A percentile compares a stretch with the other conserved stretches of the same genome.
phyloP scores from a whole-genome alignment of 1,140 invertebrate species.

The Bombus vancouverensis region DNA sequence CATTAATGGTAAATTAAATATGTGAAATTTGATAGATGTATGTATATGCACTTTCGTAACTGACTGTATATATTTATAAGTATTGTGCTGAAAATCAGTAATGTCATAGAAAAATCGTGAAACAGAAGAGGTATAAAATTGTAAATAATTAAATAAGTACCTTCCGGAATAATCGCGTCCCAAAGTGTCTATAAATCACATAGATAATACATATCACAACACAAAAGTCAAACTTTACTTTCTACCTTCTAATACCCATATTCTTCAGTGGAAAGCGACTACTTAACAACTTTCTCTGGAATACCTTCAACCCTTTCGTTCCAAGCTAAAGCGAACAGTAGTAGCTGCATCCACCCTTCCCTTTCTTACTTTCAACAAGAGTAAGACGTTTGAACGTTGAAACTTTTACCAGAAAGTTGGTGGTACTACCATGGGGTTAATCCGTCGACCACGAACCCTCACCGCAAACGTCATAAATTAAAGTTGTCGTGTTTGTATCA shows the following conservation, averaged over 20 bases:
- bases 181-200: not conserved
- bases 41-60: too few relatives aligned
- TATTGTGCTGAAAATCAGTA: too few relatives aligned
- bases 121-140: too few relatives aligned
- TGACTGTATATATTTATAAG: too few relatives aligned
- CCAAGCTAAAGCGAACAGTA: not conserved
- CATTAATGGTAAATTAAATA: too few relatives aligned
- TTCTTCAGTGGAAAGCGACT: too few relatives aligned
- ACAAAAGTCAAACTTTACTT: not conserved
- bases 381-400: not conserved
- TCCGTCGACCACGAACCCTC: slow-evolving; percentile 59
- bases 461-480: slow-evolving; percentile 75
- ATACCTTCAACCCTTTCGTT: not conserved
- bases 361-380: not conserved
- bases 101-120: too few relatives aligned
- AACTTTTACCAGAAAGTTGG: slow-evolving; percentile 59
- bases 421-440: slow-evolving; percentile 67
- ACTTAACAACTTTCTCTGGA: not conserved
- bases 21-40: too few relatives aligned
- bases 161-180: not conserved
- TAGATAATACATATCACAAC: not conserved
- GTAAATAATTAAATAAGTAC: too few relatives aligned
- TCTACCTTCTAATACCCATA: not conserved
- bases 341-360: not conserved
- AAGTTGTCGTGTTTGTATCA: slow-evolving; percentile 24